Percentiles rank a stretch among this genome's conserved stretches.
These are phyloP conservation scores for Ceratina japonica DNA, from an alignment of 1,140 invertebrate species.

Conservation along the genomic window DNA sequence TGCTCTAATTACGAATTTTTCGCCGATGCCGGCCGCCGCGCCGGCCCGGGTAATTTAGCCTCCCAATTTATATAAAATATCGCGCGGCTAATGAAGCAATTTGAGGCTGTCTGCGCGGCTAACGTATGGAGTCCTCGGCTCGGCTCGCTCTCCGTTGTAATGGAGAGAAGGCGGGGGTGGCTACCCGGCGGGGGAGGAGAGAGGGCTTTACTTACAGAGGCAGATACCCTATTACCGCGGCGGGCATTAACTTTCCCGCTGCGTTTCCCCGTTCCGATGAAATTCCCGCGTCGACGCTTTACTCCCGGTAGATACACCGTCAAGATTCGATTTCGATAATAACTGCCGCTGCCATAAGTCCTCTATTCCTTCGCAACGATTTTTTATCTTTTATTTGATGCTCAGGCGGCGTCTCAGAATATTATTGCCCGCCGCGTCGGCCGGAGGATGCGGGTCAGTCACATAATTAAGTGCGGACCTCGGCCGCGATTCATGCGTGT, in stretches of 20 bases:
- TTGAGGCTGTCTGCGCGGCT: slow-evolving; percentile 76
- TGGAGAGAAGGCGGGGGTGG: slow-evolving; percentile 65
- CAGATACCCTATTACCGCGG: slow-evolving; percentile 48
- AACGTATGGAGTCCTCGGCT: slow-evolving; percentile 73
- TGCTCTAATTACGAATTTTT: slow-evolving; percentile 77
- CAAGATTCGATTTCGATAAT: neutral
- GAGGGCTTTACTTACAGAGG: slow-evolving; percentile 61
- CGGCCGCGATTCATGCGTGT: slow-evolving; percentile 38
- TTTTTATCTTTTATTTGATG: neutral
- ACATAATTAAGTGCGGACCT: slow-evolving; percentile 51
- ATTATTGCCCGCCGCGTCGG: neutral
- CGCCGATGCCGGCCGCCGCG: slow-evolving; percentile 54
- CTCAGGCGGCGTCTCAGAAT: neutral
- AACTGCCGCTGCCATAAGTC: neutral
- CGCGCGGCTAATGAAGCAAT: slow-evolving; percentile 79
- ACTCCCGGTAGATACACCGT: neutral
- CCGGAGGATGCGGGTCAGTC: slow-evolving; percentile 54
- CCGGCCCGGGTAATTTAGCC: slow-evolving; percentile 72
- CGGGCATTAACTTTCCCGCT: slow-evolving; percentile 56
- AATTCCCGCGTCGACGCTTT: slow-evolving; percentile 53
- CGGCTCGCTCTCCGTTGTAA: slow-evolving; percentile 65
- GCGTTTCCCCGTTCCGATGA: slow-evolving; percentile 44
- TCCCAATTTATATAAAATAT: slow-evolving; percentile 79
- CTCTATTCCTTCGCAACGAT: neutral
- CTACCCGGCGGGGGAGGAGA: neutral